phyloP scores from a whole-genome alignment of 2,797 vertebrate genomes.

The Numenius phaeopus region DNA sequence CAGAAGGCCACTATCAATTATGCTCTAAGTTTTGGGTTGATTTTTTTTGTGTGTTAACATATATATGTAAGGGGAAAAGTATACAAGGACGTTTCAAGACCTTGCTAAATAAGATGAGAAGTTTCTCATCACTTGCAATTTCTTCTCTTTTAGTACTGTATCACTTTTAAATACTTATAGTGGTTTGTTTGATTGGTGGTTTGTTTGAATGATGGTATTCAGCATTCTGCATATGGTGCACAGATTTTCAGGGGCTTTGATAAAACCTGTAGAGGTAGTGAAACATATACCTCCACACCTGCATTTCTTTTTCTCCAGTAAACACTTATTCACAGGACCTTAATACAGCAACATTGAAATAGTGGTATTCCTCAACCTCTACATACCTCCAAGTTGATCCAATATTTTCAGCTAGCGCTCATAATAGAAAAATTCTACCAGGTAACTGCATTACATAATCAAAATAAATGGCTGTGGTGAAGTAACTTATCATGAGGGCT shows the following conservation, averaged over 20 bases:
- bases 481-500: not conserved
- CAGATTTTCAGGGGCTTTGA: not conserved
- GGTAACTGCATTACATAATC: not conserved
- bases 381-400: not conserved
- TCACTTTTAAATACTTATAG: not conserved
- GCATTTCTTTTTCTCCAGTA: not conserved
- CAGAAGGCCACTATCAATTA: not conserved
- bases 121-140: not conserved
- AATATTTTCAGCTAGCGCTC: not conserved
- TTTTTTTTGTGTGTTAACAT: not conserved
- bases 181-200: not conserved
- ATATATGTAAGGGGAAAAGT: not conserved
- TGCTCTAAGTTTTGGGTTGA: not conserved
- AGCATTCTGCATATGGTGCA: not conserved
- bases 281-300: not conserved
- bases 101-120: not conserved
- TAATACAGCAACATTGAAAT: not conserved
- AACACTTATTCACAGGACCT: not conserved
- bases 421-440: not conserved
- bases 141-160: not conserved
- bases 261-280: not conserved
- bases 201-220: not conserved
- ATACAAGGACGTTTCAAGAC: not conserved
- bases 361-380: not conserved
- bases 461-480: slow-evolving; percentile 6